A percentile compares a stretch with the other conserved stretches of the same genome.
Conservation (phyloP, 2,797 vertebrate genomes). For the Pseudochirops corinnae region DNA sequence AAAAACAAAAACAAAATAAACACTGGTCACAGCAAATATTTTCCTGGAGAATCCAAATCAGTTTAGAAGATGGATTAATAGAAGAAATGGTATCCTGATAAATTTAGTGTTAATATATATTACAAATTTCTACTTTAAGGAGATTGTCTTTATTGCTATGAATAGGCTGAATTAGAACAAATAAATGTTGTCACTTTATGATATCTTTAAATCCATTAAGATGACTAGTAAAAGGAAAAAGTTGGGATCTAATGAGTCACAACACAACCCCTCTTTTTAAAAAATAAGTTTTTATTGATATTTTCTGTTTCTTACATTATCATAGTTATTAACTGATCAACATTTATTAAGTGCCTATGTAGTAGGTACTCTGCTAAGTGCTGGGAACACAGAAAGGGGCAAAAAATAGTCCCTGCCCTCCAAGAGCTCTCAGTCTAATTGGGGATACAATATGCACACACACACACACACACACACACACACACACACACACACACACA, state of each 20-base stretch:
- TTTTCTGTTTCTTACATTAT: not conserved
- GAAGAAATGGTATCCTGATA: not conserved
- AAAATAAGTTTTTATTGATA: not conserved
- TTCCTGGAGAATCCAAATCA: not conserved
- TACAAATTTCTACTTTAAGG: not conserved
- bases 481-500: no score
- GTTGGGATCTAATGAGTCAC: not conserved
- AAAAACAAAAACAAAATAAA: not conserved
- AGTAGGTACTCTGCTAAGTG: not conserved
- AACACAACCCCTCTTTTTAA: not conserved
- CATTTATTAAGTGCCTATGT: not conserved
- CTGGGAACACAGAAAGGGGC: no score
- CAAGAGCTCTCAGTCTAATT: no score
- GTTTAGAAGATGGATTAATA: not conserved
- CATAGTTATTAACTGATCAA: not conserved
- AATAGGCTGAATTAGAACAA: not conserved
- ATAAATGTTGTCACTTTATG: not conserved
- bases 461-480: no score
- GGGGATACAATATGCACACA: no score
- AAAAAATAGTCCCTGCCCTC: no score
- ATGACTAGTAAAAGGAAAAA: not conserved
- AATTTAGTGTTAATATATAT: not conserved
- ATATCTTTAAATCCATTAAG: not conserved
- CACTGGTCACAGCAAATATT: not conserved
- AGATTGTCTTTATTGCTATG: not conserved